Evolutionary conservation across 2,888 invertebrate genomes (phyloP).

Genomic region (Hanleya hanleyi): DNA sequence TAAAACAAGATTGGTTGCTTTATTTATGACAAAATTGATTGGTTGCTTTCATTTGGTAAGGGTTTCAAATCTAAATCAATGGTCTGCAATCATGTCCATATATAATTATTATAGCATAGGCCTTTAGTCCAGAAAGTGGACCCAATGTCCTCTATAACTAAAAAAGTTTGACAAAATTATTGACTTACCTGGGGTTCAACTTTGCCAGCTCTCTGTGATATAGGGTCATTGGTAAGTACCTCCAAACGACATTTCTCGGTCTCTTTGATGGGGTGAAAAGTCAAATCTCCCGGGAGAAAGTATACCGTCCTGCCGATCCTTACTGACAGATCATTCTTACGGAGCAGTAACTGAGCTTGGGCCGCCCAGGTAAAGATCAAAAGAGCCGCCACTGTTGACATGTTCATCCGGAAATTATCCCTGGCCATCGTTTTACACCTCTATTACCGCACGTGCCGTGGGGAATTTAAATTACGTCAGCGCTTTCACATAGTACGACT

Average conservation of each 20-base stretch:
- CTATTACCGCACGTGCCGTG: too few relatives aligned
- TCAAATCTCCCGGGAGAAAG: constrained; percentile 61
- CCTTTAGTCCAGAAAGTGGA: too few relatives aligned
- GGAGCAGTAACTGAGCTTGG: constrained; percentile 33
- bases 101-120: too few relatives aligned
- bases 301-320: constrained; percentile 62
- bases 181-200: constrained; percentile 69
- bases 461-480: too few relatives aligned
- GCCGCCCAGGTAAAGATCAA: neutral
- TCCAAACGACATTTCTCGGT: constrained; percentile 69
- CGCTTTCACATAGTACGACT: too few relatives aligned
- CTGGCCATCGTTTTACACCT: neutral
- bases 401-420: neutral
- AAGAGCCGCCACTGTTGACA: neutral
- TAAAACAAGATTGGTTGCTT: too few relatives aligned
- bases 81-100: too few relatives aligned
- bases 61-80: too few relatives aligned
- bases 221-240: constrained; percentile 69
- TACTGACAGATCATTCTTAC: constrained; percentile 57
- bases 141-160: too few relatives aligned
- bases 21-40: too few relatives aligned
- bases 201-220: constrained; percentile 69
- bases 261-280: constrained; percentile 42
- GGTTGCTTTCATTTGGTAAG: too few relatives aligned
- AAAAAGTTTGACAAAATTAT: too few relatives aligned